phyloP scores from a whole-genome alignment of 2,888 invertebrate genomes.

The Perdita meconis region DNA sequence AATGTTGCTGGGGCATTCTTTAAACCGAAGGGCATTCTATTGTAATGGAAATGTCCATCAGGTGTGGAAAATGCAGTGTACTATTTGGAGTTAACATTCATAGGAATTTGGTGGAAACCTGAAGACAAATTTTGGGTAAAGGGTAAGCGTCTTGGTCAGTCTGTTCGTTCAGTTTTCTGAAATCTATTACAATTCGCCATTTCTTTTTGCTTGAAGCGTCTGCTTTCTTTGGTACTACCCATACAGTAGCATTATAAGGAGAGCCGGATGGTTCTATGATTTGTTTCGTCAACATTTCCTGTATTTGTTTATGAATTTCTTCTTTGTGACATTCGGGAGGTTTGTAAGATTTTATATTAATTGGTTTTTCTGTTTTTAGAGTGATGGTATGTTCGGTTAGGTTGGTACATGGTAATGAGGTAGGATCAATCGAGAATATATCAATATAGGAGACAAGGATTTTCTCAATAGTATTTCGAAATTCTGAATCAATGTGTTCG shows the following conservation, averaged over 20 bases:
- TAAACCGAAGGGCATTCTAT: no score
- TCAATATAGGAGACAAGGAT: neutral
- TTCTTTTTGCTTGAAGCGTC: neutral
- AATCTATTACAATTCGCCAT: neutral
- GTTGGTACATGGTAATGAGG: neutral
- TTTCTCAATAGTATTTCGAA: neutral
- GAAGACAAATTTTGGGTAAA: no score
- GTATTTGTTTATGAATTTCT: neutral
- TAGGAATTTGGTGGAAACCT: no score
- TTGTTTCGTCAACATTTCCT: neutral
- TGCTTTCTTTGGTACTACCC: neutral
- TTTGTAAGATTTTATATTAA: neutral
- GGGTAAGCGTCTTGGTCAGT: no score
- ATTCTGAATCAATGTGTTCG: neutral
- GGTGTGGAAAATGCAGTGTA: no score
- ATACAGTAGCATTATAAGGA: neutral
- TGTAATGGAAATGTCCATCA: no score
- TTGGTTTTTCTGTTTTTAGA: neutral
- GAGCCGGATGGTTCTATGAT: neutral
- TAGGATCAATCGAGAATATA: neutral
- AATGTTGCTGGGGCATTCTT: no score
- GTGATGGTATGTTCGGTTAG: neutral
- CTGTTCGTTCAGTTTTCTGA: neutral
- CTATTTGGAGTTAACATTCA: no score
- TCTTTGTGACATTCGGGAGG: neutral